A percentile compares a stretch with the other conserved stretches of the same genome.
Evolutionary conservation across 2,888 invertebrate genomes (phyloP).

Genomic region (Diploptera punctata): DNA sequence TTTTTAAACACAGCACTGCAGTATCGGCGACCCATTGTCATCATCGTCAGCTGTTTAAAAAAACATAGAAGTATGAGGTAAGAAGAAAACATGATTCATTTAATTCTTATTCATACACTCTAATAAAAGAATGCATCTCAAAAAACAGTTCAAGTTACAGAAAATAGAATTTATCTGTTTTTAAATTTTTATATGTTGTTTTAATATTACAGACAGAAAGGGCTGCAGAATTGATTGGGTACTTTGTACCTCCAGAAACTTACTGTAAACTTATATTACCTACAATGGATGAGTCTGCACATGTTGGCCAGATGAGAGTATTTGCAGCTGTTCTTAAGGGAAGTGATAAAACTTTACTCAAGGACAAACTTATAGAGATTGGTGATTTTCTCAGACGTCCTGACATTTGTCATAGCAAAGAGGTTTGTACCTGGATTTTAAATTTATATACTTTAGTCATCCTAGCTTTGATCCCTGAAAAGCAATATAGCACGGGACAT

Average conservation of each 20-base stretch:
- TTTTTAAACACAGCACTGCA: too few relatives aligned
- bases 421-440: constrained; percentile 58
- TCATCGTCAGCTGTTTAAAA: too few relatives aligned
- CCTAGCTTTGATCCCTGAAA: background rate
- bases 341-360: constrained; percentile 58
- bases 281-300: constrained; percentile 62
- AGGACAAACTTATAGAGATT: constrained; percentile 62
- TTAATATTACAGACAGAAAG: constrained; percentile 65
- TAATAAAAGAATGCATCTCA: too few relatives aligned
- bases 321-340: constrained; percentile 68
- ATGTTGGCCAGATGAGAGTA: constrained; percentile 63
- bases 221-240: constrained; percentile 75
- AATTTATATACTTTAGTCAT: background rate
- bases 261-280: constrained; percentile 74
- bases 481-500: too few relatives aligned
- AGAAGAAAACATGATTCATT: too few relatives aligned
- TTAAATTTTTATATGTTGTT: too few relatives aligned
- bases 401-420: constrained; percentile 66
- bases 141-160: too few relatives aligned
- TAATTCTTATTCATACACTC: too few relatives aligned
- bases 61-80: too few relatives aligned
- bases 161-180: too few relatives aligned
- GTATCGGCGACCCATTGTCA: too few relatives aligned
- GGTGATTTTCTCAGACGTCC: constrained; percentile 61
- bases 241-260: constrained; percentile 72